Evolutionary conservation across 2,888 invertebrate species (phyloP).

Genomic region (Eupithecia dodoneata): DNA sequence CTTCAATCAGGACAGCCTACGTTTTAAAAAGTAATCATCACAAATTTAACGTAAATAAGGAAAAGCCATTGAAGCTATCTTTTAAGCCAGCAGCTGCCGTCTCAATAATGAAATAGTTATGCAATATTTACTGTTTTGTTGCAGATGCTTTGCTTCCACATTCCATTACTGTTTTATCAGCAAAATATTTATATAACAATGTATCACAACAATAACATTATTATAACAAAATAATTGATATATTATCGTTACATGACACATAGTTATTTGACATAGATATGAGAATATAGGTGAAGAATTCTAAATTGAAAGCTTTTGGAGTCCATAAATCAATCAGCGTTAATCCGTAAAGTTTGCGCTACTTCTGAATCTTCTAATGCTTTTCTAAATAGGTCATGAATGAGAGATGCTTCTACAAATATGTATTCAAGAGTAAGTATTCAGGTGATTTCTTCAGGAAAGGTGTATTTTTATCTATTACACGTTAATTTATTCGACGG

Average conservation of each 20-base stretch:
- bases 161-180: slow-evolving; percentile 71
- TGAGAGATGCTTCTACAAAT: slow-evolving; percentile 29
- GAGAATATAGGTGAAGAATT: neutral
- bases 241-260: slow-evolving; percentile 1
- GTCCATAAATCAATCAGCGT: slow-evolving; percentile 23
- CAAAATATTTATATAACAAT: slow-evolving; percentile 69
- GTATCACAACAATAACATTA: slow-evolving; percentile 63
- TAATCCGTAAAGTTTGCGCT: slow-evolving; percentile 16
- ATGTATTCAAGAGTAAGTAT: slow-evolving; percentile 17
- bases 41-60: neutral
- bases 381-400: slow-evolving; percentile 36
- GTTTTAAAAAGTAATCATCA: neutral
- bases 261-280: neutral
- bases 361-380: slow-evolving; percentile 18
- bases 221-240: slow-evolving; percentile 45
- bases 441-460: slow-evolving; percentile 21
- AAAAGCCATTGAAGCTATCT: neutral
- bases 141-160: slow-evolving; percentile 69
- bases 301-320: neutral
- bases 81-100: slow-evolving; percentile 9
- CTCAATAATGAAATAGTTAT: slow-evolving; percentile 55
- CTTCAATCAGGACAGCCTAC: neutral
- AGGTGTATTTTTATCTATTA: slow-evolving; percentile 18
- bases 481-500: slow-evolving; percentile 1
- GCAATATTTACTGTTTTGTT: slow-evolving; percentile 67